Evolutionary conservation across 2,113 vertebrate species (phyloP).

Genomic region (Aplodontia rufa): DNA sequence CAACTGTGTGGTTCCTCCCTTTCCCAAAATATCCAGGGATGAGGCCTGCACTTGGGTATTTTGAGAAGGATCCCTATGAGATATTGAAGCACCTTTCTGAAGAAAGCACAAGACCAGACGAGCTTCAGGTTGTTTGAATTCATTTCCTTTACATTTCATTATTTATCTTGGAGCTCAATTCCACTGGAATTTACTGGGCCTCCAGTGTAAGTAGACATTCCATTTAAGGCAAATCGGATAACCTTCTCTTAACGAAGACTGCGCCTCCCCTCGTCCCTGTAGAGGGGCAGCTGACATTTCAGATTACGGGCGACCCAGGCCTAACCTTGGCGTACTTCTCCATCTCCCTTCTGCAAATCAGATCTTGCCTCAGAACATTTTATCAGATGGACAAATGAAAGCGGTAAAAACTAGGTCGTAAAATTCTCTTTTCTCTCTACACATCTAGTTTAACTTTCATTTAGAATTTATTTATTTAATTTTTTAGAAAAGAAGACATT

Average conservation of each 20-base stretch:
- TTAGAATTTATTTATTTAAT: too few relatives aligned
- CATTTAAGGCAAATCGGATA: not conserved
- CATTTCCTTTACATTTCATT: not conserved
- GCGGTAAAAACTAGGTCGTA: not conserved
- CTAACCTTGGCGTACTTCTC: not conserved
- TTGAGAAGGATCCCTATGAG: not conserved
- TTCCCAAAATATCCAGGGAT: not conserved
- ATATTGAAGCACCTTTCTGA: not conserved
- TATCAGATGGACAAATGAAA: not conserved
- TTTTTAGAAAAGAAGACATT: not conserved
- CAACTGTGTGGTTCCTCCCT: not conserved
- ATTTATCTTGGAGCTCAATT: not conserved
- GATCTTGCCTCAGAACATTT: not conserved
- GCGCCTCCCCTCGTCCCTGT: not conserved
- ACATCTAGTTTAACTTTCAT: not conserved
- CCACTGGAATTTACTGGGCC: not conserved
- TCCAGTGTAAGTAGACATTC: not conserved
- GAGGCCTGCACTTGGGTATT: not conserved
- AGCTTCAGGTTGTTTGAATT: not conserved
- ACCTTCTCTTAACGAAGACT: not conserved
- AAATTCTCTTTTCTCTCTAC: not conserved
- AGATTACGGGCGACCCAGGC: not conserved
- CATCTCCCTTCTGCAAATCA: not conserved
- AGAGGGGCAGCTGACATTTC: not conserved
- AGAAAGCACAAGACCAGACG: not conserved